These are phyloP conservation scores for Siniperca chuatsi DNA, from an alignment of 2,113 vertebrate genomes.

Conservation along the genomic window DNA sequence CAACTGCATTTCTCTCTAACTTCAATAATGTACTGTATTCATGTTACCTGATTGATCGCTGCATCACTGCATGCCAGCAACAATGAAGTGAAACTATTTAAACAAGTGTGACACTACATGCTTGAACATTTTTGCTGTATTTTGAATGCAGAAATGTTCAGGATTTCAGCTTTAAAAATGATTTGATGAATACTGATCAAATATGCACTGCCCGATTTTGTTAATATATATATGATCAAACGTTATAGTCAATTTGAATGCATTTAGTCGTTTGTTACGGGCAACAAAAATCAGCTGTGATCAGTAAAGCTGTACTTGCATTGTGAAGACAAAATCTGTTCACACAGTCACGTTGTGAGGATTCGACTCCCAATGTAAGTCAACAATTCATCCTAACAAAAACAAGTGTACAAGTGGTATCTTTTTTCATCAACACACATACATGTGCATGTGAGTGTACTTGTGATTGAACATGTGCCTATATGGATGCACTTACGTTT, in stretches of 20 bases:
- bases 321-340: too few species aligned
- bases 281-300: background rate
- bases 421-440: too few species aligned
- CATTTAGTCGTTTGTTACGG: background rate
- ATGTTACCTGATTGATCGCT: background rate
- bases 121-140: background rate
- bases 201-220: background rate
- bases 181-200: background rate
- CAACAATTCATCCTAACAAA: background rate
- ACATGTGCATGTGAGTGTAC: too few species aligned
- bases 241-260: background rate
- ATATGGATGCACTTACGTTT: too few species aligned
- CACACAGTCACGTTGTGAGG: too few species aligned
- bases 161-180: background rate
- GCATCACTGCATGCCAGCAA: too few species aligned
- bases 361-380: background rate
- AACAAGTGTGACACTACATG: too few species aligned
- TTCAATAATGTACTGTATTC: background rate
- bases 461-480: too few species aligned
- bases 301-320: too few species aligned
- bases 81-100: too few species aligned
- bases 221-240: too few species aligned
- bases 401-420: background rate
- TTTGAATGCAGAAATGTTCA: background rate
- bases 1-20: background rate